phyloP scores from a whole-genome alignment of 2,888 invertebrate species.

The Metacarcinus magister region DNA sequence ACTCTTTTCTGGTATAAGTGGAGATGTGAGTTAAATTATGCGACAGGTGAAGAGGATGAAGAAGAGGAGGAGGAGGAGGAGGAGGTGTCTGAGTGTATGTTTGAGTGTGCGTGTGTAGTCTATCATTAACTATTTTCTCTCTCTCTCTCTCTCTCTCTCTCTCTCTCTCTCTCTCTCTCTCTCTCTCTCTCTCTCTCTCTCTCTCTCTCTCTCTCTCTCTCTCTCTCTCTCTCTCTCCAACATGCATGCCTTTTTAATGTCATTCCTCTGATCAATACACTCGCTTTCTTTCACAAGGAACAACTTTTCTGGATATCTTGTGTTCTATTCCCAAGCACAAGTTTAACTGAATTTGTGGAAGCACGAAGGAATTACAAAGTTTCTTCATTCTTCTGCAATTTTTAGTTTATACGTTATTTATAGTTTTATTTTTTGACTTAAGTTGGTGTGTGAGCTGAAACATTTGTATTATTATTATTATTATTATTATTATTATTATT shows the following conservation, averaged over 20 bases:
- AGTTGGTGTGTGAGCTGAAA: too few species aligned
- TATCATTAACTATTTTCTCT: too few species aligned
- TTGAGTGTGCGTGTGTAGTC: conserved; percentile 18
- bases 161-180: conserved; percentile 50
- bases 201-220: conserved; percentile 47
- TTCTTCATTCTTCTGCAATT: too few species aligned
- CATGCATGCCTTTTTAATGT: neutral
- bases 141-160: conserved; percentile 58
- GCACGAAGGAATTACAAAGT: too few species aligned
- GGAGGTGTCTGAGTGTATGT: neutral
- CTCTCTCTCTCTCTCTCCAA: conserved; percentile 16
- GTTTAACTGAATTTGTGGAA: too few species aligned
- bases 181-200: conserved; percentile 52
- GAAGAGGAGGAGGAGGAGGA: neutral
- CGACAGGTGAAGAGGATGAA: neutral
- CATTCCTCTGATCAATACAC: neutral
- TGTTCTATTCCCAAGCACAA: neutral
- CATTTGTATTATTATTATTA: too few species aligned
- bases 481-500: too few species aligned
- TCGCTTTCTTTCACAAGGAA: neutral
- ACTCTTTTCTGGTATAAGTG: neutral
- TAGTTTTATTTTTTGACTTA: too few species aligned
- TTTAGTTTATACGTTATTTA: too few species aligned
- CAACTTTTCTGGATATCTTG: neutral
- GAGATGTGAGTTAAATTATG: neutral